These are phyloP conservation scores for Leptinotarsa defecta DNA, from an alignment of 1,140 invertebrate genomes.

Conservation along the genomic window DNA sequence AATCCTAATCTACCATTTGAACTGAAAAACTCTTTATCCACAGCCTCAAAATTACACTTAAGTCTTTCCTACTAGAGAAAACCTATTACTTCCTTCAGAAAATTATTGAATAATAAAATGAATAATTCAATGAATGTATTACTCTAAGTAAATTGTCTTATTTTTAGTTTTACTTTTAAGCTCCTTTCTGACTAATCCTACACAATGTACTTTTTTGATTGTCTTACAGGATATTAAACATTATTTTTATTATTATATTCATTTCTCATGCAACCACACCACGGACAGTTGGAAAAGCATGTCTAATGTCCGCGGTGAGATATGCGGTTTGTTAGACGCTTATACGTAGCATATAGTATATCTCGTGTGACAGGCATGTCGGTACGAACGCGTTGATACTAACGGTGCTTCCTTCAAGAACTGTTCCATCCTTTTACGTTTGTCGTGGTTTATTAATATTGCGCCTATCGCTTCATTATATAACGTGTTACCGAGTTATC, in stretches of 20 bases:
- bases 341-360: slow-evolving; percentile 8
- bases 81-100: too few relatives aligned
- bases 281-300: slow-evolving; percentile 5
- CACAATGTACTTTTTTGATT: too few relatives aligned
- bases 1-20: too few relatives aligned
- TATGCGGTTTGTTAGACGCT: neutral
- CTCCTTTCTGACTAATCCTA: too few relatives aligned
- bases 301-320: neutral
- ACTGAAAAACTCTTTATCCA: too few relatives aligned
- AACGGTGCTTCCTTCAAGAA: slow-evolving; percentile 2
- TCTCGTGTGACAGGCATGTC: neutral
- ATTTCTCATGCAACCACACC: neutral
- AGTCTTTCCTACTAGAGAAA: too few relatives aligned
- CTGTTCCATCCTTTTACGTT: slow-evolving; percentile 4
- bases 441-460: slow-evolving; percentile 8
- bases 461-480: slow-evolving; percentile 8
- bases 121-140: too few relatives aligned
- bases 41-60: too few relatives aligned
- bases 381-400: neutral
- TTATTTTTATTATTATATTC: neutral
- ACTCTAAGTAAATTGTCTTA: too few relatives aligned
- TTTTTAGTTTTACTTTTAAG: too few relatives aligned
- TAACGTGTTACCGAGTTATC: neutral
- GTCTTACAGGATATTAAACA: too few relatives aligned
- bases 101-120: too few relatives aligned